These are phyloP conservation scores for Agelastica alni DNA, from an alignment of 2,888 invertebrate genomes.

Conservation along the genomic window DNA sequence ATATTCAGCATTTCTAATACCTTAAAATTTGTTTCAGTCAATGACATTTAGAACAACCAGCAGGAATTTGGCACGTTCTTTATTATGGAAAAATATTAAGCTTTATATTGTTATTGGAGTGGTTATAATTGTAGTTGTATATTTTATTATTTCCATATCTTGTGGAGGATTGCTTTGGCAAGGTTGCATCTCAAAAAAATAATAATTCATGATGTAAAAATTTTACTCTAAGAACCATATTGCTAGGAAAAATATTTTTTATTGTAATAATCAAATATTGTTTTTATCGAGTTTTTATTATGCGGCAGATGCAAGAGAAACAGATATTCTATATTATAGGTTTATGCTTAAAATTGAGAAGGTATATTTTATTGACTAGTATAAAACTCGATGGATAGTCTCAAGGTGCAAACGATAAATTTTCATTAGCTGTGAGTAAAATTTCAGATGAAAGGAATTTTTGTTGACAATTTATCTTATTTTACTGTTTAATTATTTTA, in stretches of 20 bases:
- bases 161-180: constrained; percentile 86
- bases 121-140: constrained; percentile 71
- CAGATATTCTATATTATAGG: too few relatives aligned
- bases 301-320: constrained; percentile 1
- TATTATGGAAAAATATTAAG: constrained; percentile 95
- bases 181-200: constrained; percentile 60
- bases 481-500: too few relatives aligned
- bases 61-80: constrained; percentile 79
- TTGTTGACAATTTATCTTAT: too few relatives aligned
- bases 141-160: constrained; percentile 83
- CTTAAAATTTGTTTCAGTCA: constrained; percentile 67
- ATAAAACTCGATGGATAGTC: too few relatives aligned
- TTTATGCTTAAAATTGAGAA: too few relatives aligned
- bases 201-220: constrained; percentile 16
- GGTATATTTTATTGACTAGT: too few relatives aligned
- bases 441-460: too few relatives aligned
- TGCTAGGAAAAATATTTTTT: constrained; percentile 8
- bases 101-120: constrained; percentile 75
- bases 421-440: too few relatives aligned
- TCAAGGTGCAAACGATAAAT: too few relatives aligned
- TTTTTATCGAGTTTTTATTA: constrained; percentile 2
- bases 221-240: constrained; percentile 5
- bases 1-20: too few relatives aligned
- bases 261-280: neutral
- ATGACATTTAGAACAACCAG: constrained; percentile 86